Percentiles rank a stretch among this genome's conserved stretches.
phyloP scores from a whole-genome alignment of 2,888 invertebrate species.

The Campopleginae sp. region DNA sequence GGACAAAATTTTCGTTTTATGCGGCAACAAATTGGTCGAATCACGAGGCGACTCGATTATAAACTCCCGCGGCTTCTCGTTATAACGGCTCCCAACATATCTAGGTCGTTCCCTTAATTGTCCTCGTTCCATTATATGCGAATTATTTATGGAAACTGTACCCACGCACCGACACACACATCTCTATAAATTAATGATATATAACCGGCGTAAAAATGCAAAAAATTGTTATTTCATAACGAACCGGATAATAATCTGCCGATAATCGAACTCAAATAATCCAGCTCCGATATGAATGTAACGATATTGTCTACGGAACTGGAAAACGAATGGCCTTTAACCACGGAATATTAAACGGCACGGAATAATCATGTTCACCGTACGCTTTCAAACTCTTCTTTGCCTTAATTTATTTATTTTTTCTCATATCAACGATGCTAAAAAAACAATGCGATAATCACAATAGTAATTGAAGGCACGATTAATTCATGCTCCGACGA shows the following conservation, averaged over 20 bases:
- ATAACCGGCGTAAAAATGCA: slow-evolving; percentile 2
- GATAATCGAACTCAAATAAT: neutral
- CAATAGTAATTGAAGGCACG: neutral
- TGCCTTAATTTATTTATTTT: neutral
- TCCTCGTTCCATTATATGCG: neutral
- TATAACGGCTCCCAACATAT: slow-evolving; percentile 34
- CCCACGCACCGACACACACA: too few relatives aligned
- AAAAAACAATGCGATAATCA: neutral
- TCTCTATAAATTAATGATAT: slow-evolving; percentile 2
- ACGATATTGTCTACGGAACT: neutral
- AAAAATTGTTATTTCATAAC: neutral
- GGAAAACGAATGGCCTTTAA: neutral
- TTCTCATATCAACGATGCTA: neutral
- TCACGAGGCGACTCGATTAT: slow-evolving; percentile 54
- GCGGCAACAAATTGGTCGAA: slow-evolving; percentile 57
- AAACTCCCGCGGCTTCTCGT: slow-evolving; percentile 33
- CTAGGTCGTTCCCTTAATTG: slow-evolving; percentile 38
- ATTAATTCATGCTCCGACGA: neutral
- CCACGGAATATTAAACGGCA: neutral
- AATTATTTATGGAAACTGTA: neutral
- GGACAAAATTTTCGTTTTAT: slow-evolving; percentile 57
- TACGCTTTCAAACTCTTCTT: neutral
- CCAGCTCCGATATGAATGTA: neutral
- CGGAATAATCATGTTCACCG: neutral
- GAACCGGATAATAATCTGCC: neutral